A percentile compares a stretch with the other conserved stretches of the same genome.
These are phyloP conservation scores for Coleophora deauratella DNA, from an alignment of 2,888 invertebrate genomes.

Conservation along the genomic window DNA sequence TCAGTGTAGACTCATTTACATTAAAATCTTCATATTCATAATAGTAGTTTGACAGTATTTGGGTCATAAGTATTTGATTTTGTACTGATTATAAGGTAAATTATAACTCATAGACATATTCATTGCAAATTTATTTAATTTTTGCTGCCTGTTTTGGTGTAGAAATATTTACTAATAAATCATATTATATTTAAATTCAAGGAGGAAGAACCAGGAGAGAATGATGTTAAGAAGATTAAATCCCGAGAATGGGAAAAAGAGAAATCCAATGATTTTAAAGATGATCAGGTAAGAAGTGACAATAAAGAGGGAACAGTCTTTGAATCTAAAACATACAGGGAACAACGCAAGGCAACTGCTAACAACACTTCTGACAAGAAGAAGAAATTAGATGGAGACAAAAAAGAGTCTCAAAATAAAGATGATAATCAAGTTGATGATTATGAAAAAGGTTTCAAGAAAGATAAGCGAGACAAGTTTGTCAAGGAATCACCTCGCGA, in stretches of 20 bases:
- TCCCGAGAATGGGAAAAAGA: conserved; percentile 64
- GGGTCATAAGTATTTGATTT: too few species aligned
- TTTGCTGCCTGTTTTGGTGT: too few species aligned
- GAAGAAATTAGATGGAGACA: conserved; percentile 57
- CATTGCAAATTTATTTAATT: too few species aligned
- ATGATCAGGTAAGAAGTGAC: conserved; percentile 43
- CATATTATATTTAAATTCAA: conserved; percentile 22
- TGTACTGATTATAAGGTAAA: too few species aligned
- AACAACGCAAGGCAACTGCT: conserved; percentile 45
- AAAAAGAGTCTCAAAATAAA: conserved; percentile 56
- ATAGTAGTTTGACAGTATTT: too few species aligned
- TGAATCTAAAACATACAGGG: conserved; percentile 60
- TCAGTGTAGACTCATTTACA: too few species aligned
- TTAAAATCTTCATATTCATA: too few species aligned
- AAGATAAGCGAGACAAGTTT: conserved; percentile 52
- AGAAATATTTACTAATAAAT: too few species aligned
- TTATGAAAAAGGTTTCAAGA: conserved; percentile 43
- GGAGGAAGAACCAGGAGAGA: conserved; percentile 61
- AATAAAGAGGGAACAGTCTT: conserved; percentile 49
- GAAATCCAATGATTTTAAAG: conserved; percentile 43
- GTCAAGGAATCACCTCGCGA: conserved; percentile 61
- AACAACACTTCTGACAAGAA: conserved; percentile 58
- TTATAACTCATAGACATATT: too few species aligned
- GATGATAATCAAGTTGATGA: conserved; percentile 60
- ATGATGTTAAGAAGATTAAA: conserved; percentile 64